Evolutionary conservation across 1,140 invertebrate species (phyloP).

Genomic region (Drosophila asahinai): DNA sequence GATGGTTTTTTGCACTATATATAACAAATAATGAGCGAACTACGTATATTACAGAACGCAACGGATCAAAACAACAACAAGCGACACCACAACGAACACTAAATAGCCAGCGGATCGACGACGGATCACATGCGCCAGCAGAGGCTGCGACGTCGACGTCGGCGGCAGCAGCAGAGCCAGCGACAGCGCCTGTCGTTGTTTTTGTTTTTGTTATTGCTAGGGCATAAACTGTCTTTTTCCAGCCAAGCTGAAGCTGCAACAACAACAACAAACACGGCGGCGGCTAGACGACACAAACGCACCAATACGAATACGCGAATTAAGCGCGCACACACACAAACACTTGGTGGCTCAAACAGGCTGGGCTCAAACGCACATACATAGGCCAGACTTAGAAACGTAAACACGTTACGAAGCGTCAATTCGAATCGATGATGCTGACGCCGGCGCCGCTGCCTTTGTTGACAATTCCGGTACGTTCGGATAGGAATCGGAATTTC

Average conservation of each 20-base stretch:
- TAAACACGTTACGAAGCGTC: slow-evolving; percentile 69
- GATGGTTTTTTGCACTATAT: slow-evolving; percentile 38
- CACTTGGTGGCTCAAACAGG: slow-evolving; percentile 17
- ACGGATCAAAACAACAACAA: slow-evolving; percentile 65
- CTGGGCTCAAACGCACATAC: slow-evolving; percentile 33
- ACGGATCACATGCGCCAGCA: slow-evolving; percentile 25
- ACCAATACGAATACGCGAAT: slow-evolving; percentile 55
- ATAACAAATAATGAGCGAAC: slow-evolving; percentile 27
- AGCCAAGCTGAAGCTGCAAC: slow-evolving; percentile 24
- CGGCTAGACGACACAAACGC: slow-evolving; percentile 54
- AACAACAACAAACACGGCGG: slow-evolving; percentile 6
- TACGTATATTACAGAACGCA: slow-evolving; percentile 40
- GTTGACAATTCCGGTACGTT: slow-evolving; percentile 49
- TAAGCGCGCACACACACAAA: slow-evolving; percentile 50
- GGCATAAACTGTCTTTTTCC: slow-evolving; percentile 71
- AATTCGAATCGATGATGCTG: slow-evolving; percentile 43
- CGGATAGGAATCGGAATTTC: slow-evolving; percentile 26
- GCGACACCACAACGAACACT: slow-evolving; percentile 71
- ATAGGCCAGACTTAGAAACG: slow-evolving; percentile 63
- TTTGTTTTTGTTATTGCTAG: slow-evolving; percentile 68
- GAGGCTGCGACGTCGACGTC: slow-evolving; percentile 29
- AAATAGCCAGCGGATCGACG: slow-evolving; percentile 55
- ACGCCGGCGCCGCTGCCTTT: slow-evolving; percentile 34
- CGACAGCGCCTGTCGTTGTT: slow-evolving; percentile 43
- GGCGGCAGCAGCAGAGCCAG: slow-evolving; percentile 22